Evolutionary conservation across 2,888 invertebrate genomes (phyloP).

Genomic region (Galerucella nymphaeae): DNA sequence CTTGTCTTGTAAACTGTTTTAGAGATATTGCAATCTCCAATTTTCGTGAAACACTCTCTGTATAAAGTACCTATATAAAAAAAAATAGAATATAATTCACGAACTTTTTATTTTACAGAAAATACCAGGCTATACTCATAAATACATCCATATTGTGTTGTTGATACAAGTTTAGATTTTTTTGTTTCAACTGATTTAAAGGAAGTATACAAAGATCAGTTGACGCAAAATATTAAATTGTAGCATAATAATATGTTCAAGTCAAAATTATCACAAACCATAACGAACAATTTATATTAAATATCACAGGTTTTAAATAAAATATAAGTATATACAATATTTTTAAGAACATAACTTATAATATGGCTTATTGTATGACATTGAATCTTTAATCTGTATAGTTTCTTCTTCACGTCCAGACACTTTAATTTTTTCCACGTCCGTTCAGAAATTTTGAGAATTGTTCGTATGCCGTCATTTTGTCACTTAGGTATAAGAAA

Average conservation of each 20-base stretch:
- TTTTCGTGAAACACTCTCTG: no score
- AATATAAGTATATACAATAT: conserved; percentile 30
- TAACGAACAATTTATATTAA: conserved; percentile 48
- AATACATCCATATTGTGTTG: conserved; percentile 7
- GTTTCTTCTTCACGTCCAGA: no score
- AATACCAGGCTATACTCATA: conserved; percentile 35
- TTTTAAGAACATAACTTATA: not conserved
- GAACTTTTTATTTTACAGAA: conserved; percentile 36
- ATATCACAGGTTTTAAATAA: conserved; percentile 55
- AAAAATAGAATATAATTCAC: not conserved
- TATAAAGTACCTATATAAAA: no score
- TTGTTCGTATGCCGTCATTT: no score
- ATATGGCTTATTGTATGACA: not conserved
- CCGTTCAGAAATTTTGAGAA: no score
- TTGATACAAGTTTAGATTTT: conserved; percentile 7
- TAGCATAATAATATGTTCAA: conserved; percentile 32
- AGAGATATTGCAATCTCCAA: not conserved
- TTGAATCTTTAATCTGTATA: not conserved
- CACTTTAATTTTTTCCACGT: no score
- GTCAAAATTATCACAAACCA: conserved; percentile 35
- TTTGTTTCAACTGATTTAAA: not conserved
- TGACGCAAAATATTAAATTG: conserved; percentile 4
- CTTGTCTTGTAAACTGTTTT: no score
- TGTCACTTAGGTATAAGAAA: no score
- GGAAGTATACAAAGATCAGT: not conserved